Conservation (phyloP, 2,113 vertebrate genomes). For the Sinosuthora webbiana region DNA sequence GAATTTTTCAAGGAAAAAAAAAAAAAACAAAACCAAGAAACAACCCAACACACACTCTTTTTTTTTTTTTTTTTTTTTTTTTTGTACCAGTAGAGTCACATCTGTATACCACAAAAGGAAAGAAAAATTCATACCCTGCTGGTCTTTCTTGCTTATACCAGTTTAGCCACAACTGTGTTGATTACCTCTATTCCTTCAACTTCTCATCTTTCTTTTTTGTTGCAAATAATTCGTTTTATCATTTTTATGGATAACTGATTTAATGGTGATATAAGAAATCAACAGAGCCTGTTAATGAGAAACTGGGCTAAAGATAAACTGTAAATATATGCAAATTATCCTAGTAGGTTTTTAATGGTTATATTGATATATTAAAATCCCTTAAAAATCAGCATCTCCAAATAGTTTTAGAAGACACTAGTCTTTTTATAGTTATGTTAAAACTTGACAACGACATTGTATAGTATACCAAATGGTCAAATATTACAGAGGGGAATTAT, state of each 20-base stretch:
- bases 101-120: background rate
- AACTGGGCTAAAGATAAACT: background rate
- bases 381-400: background rate
- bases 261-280: background rate
- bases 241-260: background rate
- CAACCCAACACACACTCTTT: background rate
- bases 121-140: background rate
- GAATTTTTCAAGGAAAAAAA: constrained; percentile 25
- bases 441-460: background rate
- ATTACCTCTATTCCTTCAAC: background rate
- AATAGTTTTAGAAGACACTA: background rate
- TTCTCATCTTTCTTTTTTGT: background rate
- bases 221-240: background rate
- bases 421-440: background rate
- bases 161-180: background rate
- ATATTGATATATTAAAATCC: background rate
- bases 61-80: background rate
- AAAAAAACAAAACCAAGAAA: background rate
- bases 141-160: background rate
- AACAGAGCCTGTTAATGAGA: background rate
- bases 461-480: background rate
- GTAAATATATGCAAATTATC: background rate
- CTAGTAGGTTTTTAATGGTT: background rate
- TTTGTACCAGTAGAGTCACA: background rate
- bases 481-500: constrained; percentile 19